Base-by-base conservation (phyloP, 2,888 invertebrate species). In the Scaptomyza caliginosa region DNA sequence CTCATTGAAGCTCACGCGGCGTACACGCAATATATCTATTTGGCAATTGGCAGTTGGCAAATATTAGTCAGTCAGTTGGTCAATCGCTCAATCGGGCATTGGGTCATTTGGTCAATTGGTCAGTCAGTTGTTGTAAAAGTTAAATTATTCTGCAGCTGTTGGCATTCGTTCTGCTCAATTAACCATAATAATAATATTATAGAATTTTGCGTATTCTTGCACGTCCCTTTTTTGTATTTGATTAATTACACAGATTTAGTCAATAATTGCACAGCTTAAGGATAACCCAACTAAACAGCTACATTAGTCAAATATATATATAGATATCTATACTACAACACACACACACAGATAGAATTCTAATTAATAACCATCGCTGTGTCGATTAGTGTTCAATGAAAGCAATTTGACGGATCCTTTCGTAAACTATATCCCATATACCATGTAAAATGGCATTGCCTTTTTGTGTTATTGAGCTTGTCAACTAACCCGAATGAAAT, bases 11-110 rank as follows among this genome's bases (percentile, higher is more conserved):
- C 8, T 34, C 34, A 42, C 28, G 57, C 26, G 28, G 42, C 42
- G 57, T 43, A 58, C 43, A 34, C 56, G 56, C 56, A 36, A 56
- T 56, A 43, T 55, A 42, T 58, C 42, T 55, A 54, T 34, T 54
- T 24, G 39, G 0, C 52, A 13, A 51, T 28, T 52, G 39, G 0
- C 52, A 13, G 39, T 28, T 52, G 30, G 32, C 43, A 52, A 43
- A 42, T 42, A 32, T 23, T 23, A 52, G 42, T 23, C 52, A 19
- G 39, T 16, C 11, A 10, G 11, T 2, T n/a, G 11, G 28, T 8
- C 11, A 45, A 3, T 28, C n/a, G 17, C 4, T 8, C 28, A 19
- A 11, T 10, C 3, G n/a, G 28, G 19, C 19, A n/a, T 5, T 4
- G 7, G 19, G 21, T 7, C 13, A 46, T 8, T 34, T 11, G 16